Conservation (phyloP, 2,113 vertebrate species). For the Trochalopteron elliotii region DNA sequence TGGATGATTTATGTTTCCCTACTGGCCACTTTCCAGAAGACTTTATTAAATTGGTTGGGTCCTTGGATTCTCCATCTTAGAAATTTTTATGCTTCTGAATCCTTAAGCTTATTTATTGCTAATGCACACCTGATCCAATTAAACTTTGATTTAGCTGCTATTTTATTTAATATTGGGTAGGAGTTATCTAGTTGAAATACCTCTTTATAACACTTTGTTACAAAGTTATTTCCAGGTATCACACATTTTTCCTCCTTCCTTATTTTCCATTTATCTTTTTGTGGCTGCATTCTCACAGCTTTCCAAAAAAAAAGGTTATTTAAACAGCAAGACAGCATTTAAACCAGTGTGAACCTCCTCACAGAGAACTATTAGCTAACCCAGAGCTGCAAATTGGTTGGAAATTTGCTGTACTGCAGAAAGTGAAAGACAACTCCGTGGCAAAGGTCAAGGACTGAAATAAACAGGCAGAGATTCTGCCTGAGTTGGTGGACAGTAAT, state of each 20-base stretch:
- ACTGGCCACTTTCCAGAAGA: not conserved
- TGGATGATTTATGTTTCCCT: not conserved
- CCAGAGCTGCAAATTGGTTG: not conserved
- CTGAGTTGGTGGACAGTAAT: not conserved
- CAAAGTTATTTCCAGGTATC: not conserved
- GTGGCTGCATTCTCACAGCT: not conserved
- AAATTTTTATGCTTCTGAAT: not conserved
- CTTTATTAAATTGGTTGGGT: not conserved
- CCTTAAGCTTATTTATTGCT: not conserved
- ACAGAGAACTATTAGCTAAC: not conserved
- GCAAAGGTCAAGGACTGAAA: constrained; percentile 10
- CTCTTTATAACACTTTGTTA: not conserved
- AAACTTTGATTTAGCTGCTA: not conserved
- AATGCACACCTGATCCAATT: not conserved
- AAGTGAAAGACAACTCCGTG: not conserved
- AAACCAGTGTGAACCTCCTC: not conserved
- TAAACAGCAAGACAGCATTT: not conserved
- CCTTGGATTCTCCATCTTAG: not conserved
- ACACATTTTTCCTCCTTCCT: not conserved
- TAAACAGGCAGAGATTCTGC: not conserved
- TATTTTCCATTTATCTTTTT: not conserved
- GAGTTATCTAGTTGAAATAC: not conserved
- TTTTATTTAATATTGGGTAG: not conserved
- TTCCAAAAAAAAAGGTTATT: not conserved
- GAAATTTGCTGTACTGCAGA: not conserved